Evolutionary conservation across 2,888 invertebrate species (phyloP).

Genomic region (Dendrolimus pini): DNA sequence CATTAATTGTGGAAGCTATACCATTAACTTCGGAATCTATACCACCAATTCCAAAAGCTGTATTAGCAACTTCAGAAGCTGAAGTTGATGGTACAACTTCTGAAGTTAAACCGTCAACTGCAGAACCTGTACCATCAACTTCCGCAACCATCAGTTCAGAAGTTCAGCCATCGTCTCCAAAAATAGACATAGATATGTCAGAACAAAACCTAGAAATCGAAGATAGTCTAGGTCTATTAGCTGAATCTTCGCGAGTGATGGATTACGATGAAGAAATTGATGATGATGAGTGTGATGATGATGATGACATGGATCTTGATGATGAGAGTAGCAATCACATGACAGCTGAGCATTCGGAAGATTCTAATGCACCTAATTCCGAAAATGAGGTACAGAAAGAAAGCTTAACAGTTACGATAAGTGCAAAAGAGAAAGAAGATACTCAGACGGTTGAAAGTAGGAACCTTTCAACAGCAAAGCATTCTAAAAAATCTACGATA

Average conservation of each 20-base stretch:
- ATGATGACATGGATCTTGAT: conserved; percentile 42
- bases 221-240: conserved; percentile 57
- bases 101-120: too few relatives aligned
- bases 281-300: conserved; percentile 44
- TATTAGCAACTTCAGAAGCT: too few relatives aligned
- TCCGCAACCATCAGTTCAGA: background rate
- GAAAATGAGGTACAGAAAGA: conserved; percentile 24
- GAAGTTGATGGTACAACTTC: too few relatives aligned
- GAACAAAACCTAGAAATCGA: conserved; percentile 28
- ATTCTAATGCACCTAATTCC: conserved; percentile 40
- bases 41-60: too few relatives aligned
- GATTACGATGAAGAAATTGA: conserved; percentile 53
- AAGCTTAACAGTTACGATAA: background rate
- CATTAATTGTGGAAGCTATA: too few relatives aligned
- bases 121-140: background rate
- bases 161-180: conserved; percentile 4
- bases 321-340: conserved; percentile 53
- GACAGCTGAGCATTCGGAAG: conserved; percentile 51
- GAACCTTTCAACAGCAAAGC: conserved; percentile 9
- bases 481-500: too few relatives aligned
- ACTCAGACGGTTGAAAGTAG: conserved; percentile 6
- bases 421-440: conserved; percentile 13
- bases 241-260: conserved; percentile 49
- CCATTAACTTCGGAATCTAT: too few relatives aligned
- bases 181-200: conserved; percentile 1